These are phyloP conservation scores for Ceratitis capitata DNA, from an alignment of 1,140 invertebrate genomes.

Conservation along the genomic window DNA sequence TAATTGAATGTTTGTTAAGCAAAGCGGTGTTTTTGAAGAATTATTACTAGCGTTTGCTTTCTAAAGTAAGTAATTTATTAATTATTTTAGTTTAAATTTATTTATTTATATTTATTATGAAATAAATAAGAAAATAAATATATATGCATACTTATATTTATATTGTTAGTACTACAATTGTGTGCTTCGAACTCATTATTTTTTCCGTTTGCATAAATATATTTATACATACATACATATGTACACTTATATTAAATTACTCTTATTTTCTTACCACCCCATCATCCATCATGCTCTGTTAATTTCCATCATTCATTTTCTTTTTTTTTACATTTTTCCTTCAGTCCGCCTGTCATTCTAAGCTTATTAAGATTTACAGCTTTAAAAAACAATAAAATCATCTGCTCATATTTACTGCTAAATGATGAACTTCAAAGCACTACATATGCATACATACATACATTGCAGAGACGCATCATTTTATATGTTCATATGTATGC, in stretches of 20 bases:
- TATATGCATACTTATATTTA: no score
- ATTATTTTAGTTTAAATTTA: no score
- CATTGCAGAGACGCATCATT: no score
- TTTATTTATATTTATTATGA: no score
- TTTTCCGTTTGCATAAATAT: neutral
- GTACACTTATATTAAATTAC: no score
- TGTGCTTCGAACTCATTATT: no score
- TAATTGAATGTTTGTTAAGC: neutral
- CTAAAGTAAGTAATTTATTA: no score
- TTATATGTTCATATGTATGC: no score
- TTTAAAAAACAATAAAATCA: constrained; percentile 38
- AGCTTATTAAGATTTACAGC: constrained; percentile 34
- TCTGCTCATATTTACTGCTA: constrained; percentile 16
- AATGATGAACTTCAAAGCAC: neutral
- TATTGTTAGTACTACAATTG: no score
- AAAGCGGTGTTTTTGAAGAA: neutral
- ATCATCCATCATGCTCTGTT: neutral
- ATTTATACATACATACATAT: neutral
- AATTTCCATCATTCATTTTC: no score
- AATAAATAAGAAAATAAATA: no score
- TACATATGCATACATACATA: neutral
- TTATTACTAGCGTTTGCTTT: neutral
- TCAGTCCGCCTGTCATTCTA: neutral
- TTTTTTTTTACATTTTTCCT: constrained; percentile 10
- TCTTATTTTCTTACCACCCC: neutral